phyloP scores from a whole-genome alignment of 2,113 vertebrate genomes.

The Nothocercus nigrocapillus region DNA sequence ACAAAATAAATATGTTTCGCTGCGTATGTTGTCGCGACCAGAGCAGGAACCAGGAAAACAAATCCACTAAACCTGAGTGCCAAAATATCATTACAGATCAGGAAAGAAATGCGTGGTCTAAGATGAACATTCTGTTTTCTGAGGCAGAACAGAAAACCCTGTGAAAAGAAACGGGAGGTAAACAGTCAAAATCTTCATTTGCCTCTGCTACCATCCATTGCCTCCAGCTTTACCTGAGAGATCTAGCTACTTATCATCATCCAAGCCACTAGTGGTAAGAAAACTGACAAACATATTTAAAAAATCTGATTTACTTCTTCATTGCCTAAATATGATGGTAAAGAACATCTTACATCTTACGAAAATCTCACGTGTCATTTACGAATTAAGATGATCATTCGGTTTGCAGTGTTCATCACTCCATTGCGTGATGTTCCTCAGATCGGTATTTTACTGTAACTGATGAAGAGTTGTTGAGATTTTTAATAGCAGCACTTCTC shows the following conservation, averaged over 20 bases:
- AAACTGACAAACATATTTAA: not conserved
- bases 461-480: not conserved
- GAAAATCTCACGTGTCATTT: not conserved
- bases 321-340: not conserved
- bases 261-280: not conserved
- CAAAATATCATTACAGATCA: not conserved
- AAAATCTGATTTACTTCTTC: not conserved
- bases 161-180: not conserved
- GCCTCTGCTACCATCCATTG: not conserved
- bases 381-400: not conserved
- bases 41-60: not conserved
- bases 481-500: not conserved
- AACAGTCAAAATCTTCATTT: not conserved
- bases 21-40: not conserved
- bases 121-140: not conserved
- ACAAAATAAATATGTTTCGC: not conserved
- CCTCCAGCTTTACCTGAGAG: not conserved
- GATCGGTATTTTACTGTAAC: not conserved
- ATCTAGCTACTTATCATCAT: not conserved
- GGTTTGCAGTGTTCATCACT: not conserved
- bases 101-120: not conserved
- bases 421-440: accelerated
- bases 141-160: not conserved
- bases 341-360: not conserved
- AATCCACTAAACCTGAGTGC: not conserved